A percentile compares a stretch with the other conserved stretches of the same genome.
These are phyloP conservation scores for Hemithea aestivaria DNA, from an alignment of 2,888 invertebrate species.

Conservation along the genomic window DNA sequence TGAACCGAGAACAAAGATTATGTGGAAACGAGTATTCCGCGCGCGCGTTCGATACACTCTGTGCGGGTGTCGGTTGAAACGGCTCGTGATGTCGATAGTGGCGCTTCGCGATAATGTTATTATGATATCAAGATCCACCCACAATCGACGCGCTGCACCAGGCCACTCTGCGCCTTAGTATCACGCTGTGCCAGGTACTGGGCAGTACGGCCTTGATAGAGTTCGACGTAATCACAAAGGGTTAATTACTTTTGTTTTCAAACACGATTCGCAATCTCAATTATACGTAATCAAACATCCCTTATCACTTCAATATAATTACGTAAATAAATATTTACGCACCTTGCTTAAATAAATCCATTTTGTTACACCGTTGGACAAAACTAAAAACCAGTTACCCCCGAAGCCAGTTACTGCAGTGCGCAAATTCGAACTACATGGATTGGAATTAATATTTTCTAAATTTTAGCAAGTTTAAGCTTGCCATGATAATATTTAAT, in stretches of 20 bases:
- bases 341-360: slow-evolving; percentile 61
- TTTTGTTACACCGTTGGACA: slow-evolving; percentile 18
- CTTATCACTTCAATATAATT: not conserved
- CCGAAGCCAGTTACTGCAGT: too few relatives aligned
- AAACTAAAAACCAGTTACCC: not conserved
- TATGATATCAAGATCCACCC: slow-evolving; percentile 62
- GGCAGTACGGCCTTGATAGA: slow-evolving; percentile 66
- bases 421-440: not conserved
- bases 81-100: slow-evolving; percentile 6
- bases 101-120: slow-evolving; percentile 41
- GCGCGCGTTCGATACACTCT: slow-evolving; percentile 10
- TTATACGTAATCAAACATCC: too few relatives aligned
- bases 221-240: slow-evolving; percentile 51
- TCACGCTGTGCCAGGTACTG: slow-evolving; percentile 64
- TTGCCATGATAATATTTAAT: too few relatives aligned
- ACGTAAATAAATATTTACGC: slow-evolving; percentile 12
- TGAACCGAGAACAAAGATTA: slow-evolving; percentile 16
- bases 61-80: not conserved
- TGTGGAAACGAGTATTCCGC: slow-evolving; percentile 7
- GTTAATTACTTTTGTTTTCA: slow-evolving; percentile 29
- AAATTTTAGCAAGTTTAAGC: too few relatives aligned
- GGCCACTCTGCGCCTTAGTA: slow-evolving; percentile 37
- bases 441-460: too few relatives aligned
- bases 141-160: slow-evolving; percentile 41
- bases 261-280: too few relatives aligned